Percentiles rank a stretch among this genome's conserved stretches.
phyloP scores from a whole-genome alignment of 35 echinoderm and acorn worm genomes.

The Ophiothrix spiculata region DNA sequence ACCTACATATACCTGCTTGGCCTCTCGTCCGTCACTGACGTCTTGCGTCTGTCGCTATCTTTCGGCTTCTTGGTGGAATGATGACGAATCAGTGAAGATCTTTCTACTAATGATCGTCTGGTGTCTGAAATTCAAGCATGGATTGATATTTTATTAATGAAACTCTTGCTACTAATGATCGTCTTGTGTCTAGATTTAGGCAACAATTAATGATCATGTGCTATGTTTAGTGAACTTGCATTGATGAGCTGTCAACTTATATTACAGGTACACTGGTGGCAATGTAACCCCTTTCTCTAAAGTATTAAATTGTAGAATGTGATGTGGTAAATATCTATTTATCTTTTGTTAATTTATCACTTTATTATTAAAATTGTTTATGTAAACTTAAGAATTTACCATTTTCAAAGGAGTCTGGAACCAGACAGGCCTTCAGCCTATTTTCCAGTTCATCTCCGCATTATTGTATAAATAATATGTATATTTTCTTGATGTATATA shows the following conservation, averaged over 20 bases:
- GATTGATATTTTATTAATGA: neutral
- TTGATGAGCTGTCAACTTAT: neutral
- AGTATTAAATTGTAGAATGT: too few species aligned
- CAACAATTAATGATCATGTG: neutral
- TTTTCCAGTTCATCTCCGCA: too few species aligned
- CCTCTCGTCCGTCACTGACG: constrained; percentile 38
- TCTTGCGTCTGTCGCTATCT: constrained; percentile 30
- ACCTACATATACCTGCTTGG: constrained; percentile 53
- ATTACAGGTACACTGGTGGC: neutral
- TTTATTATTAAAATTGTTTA: too few species aligned
- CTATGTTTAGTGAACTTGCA: neutral
- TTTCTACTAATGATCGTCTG: constrained; percentile 57
- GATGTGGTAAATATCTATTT: too few species aligned
- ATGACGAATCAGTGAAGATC: constrained; percentile 68
- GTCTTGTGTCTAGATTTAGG: neutral
- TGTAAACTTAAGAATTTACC: too few species aligned
- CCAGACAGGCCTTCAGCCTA: too few species aligned
- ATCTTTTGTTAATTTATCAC: too few species aligned
- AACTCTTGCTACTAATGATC: neutral
- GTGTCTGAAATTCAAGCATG: constrained; percentile 33
- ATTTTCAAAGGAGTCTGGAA: too few species aligned
- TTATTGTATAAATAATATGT: too few species aligned
- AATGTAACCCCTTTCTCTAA: neutral
- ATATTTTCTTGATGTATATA: too few species aligned
- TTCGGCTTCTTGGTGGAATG: constrained; percentile 66